Percentiles rank a stretch among this genome's conserved stretches.
These are phyloP conservation scores for Brachionus rubens DNA, from an alignment of 1,140 invertebrate genomes.

Conservation along the genomic window DNA sequence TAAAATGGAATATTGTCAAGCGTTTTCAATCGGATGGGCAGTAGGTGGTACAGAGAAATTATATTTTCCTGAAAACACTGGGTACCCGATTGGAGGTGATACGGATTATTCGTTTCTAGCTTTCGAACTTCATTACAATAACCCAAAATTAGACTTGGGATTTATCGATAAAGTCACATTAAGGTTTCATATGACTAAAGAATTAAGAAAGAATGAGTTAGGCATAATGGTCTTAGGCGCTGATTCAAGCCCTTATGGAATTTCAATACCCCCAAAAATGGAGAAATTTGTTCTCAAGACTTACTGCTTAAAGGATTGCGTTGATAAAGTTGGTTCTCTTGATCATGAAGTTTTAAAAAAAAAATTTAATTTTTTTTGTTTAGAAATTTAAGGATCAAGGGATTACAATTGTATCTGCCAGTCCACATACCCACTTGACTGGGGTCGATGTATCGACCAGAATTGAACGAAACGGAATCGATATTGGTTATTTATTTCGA, in stretches of 20 bases:
- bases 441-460: conserved; percentile 3
- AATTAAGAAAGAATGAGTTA: conserved; percentile 9
- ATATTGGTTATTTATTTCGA: conserved; percentile 26
- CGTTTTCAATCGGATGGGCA: conserved; percentile 12
- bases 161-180: neutral
- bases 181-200: conserved; percentile 22
- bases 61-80: conserved; percentile 4
- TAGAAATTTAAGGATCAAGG: neutral
- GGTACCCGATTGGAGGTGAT: conserved; percentile 38
- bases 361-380: neutral
- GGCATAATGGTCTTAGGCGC: conserved; percentile 26
- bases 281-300: neutral
- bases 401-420: conserved; percentile 4
- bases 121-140: conserved; percentile 39
- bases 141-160: conserved; percentile 7
- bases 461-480: conserved; percentile 22
- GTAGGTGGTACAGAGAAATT: neutral
- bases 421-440: conserved; percentile 37
- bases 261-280: conserved; percentile 37
- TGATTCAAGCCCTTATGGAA: neutral
- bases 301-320: neutral
- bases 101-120: neutral
- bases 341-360: no score
- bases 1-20: conserved; percentile 1
- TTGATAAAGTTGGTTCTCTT: neutral